phyloP scores from a whole-genome alignment of 2,797 vertebrate genomes.

The Takifugu ocellatus region DNA sequence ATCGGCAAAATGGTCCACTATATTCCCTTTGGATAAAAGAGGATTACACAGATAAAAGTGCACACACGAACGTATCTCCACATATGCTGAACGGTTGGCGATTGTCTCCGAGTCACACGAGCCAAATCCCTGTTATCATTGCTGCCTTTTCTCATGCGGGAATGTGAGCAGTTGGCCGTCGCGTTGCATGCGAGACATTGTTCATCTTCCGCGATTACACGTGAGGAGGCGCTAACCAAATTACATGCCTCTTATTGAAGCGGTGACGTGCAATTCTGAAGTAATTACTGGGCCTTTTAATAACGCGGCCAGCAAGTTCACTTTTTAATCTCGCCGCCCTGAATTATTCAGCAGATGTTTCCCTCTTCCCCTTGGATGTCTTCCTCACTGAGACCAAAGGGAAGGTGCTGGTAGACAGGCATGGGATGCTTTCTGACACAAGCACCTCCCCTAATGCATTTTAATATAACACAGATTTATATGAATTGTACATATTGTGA shows the following conservation, averaged over 20 bases:
- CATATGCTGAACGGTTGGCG: not conserved
- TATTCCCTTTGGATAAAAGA: slow-evolving; percentile 3
- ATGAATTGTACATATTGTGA: too few species aligned
- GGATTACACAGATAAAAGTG: slow-evolving; percentile 8
- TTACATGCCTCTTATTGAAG: slow-evolving; percentile 71
- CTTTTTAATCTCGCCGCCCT: slow-evolving; percentile 77
- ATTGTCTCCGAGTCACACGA: slow-evolving; percentile 23
- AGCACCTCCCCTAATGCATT: too few species aligned
- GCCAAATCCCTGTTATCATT: slow-evolving; percentile 43
- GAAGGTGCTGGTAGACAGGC: not conserved
- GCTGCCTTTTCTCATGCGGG: slow-evolving; percentile 26
- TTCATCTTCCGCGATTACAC: slow-evolving; percentile 72
- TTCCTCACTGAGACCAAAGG: slow-evolving; percentile 26
- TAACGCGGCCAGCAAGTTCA: slow-evolving; percentile 66
- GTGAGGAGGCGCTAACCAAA: slow-evolving; percentile 68
- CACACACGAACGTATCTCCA: slow-evolving; percentile 1
- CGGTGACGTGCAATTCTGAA: slow-evolving; percentile 69
- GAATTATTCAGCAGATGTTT: slow-evolving; percentile 81
- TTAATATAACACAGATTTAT: too few species aligned
- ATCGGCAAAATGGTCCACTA: too few species aligned
- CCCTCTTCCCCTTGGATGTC: slow-evolving; percentile 39
- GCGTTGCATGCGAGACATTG: slow-evolving; percentile 41
- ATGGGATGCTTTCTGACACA: slow-evolving; percentile 6
- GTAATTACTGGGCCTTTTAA: slow-evolving; percentile 79
- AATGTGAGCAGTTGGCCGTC: slow-evolving; percentile 6